These are phyloP conservation scores for Pan paniscus DNA, from an alignment of 2,113 vertebrate genomes.

Conservation along the genomic window DNA sequence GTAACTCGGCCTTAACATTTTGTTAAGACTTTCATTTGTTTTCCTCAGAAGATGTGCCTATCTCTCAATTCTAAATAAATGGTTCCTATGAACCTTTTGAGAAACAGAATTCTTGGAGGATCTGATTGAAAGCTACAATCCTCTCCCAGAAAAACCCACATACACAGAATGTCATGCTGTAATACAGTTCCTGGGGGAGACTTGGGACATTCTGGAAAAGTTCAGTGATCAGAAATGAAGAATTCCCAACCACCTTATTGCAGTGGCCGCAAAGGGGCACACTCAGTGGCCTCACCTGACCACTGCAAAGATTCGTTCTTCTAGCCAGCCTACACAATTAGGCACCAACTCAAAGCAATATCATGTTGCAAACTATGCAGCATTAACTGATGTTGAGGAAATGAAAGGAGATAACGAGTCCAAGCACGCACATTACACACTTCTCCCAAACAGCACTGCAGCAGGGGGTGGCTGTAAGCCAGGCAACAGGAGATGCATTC, in stretches of 20 bases:
- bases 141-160: not conserved
- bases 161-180: not conserved
- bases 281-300: not conserved
- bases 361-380: not conserved
- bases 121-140: not conserved
- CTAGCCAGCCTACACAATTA: not conserved
- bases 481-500: not conserved
- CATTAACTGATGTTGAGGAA: not conserved
- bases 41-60: not conserved
- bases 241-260: not conserved
- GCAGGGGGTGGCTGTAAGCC: not conserved
- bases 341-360: not conserved
- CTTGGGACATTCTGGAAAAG: not conserved
- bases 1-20: not conserved
- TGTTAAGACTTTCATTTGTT: not conserved
- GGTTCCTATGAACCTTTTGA: not conserved
- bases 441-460: not conserved
- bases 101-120: not conserved
- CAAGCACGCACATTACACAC: accelerated
- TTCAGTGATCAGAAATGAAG: not conserved
- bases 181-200: not conserved
- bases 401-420: accelerated
- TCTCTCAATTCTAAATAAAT: not conserved
- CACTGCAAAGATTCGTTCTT: not conserved
- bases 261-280: no score